Percentiles rank a stretch among this genome's conserved stretches.
These are phyloP conservation scores for Anniella stebbinsi DNA, from an alignment of 2,797 vertebrate genomes.

Conservation along the genomic window DNA sequence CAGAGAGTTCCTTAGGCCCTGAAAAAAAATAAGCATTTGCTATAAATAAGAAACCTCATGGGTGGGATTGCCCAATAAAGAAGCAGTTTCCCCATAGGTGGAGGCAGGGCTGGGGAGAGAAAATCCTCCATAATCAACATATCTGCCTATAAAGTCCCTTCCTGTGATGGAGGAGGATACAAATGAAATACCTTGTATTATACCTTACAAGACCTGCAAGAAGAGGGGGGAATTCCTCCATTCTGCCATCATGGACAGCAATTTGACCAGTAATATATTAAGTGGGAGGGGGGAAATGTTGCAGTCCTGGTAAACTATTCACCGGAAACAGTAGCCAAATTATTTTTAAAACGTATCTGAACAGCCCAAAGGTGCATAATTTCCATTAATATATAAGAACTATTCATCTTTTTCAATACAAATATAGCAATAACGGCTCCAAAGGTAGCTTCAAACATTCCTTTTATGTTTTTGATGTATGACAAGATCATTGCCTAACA, in stretches of 20 bases:
- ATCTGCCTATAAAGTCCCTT: neutral
- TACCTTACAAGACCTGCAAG: neutral
- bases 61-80: no score
- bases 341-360: slow-evolving; percentile 25
- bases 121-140: no score
- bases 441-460: neutral
- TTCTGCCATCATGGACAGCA: neutral
- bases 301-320: slow-evolving; percentile 20
- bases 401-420: neutral
- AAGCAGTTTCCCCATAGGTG: no score
- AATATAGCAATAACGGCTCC: slow-evolving; percentile 24
- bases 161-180: neutral
- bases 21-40: no score
- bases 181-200: neutral
- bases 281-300: neutral
- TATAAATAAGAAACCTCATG: no score
- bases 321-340: neutral
- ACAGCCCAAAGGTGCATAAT: neutral
- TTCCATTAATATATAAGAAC: slow-evolving; percentile 17
- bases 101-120: no score
- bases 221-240: no score
- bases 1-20: no score
- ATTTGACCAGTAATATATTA: neutral
- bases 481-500: neutral
- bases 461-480: slow-evolving; percentile 13